Evolutionary conservation across 2,797 vertebrate genomes (phyloP).

Genomic region (Percopsis omiscomaycus): DNA sequence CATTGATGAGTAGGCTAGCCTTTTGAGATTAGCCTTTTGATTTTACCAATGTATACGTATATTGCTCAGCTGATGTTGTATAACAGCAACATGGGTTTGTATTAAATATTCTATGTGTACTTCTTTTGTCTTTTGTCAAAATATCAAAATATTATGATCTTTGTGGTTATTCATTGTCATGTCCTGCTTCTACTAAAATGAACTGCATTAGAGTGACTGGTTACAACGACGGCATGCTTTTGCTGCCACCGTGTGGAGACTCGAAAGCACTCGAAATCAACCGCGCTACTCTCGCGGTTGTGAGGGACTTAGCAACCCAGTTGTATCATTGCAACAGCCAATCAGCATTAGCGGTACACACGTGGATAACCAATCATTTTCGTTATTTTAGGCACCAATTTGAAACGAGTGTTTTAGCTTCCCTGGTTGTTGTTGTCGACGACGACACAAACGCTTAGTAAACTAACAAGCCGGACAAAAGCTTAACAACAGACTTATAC

Average conservation of each 20-base stretch:
- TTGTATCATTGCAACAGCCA: constrained; percentile 53
- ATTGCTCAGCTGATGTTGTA: no score
- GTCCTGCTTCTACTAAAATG: background rate
- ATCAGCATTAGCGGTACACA: constrained; percentile 40
- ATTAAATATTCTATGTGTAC: background rate
- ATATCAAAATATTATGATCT: no score
- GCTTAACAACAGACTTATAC: background rate
- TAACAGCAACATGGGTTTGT: no score
- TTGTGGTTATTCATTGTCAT: no score
- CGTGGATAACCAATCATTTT: constrained; percentile 61
- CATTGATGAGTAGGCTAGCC: no score
- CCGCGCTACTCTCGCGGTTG: constrained; percentile 66
- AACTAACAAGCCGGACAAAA: background rate
- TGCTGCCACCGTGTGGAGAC: constrained; percentile 48
- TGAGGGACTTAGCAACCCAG: constrained; percentile 61
- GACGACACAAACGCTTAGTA: background rate
- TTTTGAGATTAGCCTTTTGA: no score
- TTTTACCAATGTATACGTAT: no score
- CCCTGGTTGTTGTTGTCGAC: constrained; percentile 37
- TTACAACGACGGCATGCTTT: constrained; percentile 9
- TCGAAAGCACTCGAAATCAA: background rate
- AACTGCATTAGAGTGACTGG: background rate
- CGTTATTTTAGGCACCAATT: constrained; percentile 66
- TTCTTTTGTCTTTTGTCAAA: no score
- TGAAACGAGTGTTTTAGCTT: constrained; percentile 55